phyloP scores from a whole-genome alignment of 1,140 invertebrate genomes.

The Polypedilum vanderplanki region DNA sequence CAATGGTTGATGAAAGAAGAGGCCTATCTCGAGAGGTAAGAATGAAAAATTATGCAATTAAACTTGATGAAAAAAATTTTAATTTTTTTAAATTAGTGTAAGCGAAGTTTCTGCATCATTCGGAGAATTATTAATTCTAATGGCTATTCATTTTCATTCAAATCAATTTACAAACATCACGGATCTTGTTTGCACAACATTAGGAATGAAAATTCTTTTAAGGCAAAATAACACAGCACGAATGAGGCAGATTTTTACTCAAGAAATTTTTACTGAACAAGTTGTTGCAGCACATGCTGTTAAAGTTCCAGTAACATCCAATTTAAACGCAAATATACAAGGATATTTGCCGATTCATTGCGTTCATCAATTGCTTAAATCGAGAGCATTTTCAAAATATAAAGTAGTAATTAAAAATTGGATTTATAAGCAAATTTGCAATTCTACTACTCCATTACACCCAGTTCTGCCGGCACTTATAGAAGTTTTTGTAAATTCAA shows the following conservation, averaged over 20 bases:
- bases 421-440: constrained; percentile 91
- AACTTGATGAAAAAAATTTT: neutral
- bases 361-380: constrained; percentile 92
- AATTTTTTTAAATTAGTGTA: constrained; percentile 46
- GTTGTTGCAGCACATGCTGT: constrained; percentile 93
- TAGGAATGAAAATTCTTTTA: constrained; percentile 92
- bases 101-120: constrained; percentile 76
- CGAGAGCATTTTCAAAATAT: constrained; percentile 91
- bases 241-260: constrained; percentile 92
- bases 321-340: constrained; percentile 78
- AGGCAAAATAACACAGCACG: constrained; percentile 82
- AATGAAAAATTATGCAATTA: neutral
- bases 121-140: constrained; percentile 91
- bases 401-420: constrained; percentile 90
- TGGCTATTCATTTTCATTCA: constrained; percentile 95
- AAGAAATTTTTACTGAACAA: constrained; percentile 96
- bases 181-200: constrained; percentile 85
- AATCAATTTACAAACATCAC: constrained; percentile 87
- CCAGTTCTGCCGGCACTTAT: constrained; percentile 88
- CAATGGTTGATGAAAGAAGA: constrained; percentile 88
- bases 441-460: constrained; percentile 78
- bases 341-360: constrained; percentile 96
- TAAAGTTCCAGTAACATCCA: constrained; percentile 87
- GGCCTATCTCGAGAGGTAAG: constrained; percentile 67
- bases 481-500: constrained; percentile 92